A percentile compares a stretch with the other conserved stretches of the same genome.
Conservation (phyloP, 1,140 invertebrate genomes). For the Camponotus pennsylvanicus region DNA sequence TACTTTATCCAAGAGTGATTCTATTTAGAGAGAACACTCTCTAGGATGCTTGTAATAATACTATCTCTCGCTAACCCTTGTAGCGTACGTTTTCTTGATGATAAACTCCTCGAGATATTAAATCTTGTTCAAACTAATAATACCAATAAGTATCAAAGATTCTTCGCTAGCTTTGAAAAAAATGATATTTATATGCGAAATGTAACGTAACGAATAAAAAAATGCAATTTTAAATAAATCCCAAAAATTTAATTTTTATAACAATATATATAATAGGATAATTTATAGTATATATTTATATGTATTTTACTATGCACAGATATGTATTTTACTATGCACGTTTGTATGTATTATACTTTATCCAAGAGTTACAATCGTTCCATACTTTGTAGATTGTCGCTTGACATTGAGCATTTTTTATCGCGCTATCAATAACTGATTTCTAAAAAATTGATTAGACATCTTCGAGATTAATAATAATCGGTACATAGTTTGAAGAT, state of each 20-base stretch:
- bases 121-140: background rate
- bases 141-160: background rate
- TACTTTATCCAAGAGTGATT: background rate
- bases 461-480: background rate
- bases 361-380: background rate
- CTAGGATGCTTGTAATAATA: conserved; percentile 43
- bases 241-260: background rate
- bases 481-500: background rate
- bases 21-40: conserved; percentile 22
- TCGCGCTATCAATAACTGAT: background rate
- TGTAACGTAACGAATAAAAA: background rate
- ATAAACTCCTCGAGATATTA: background rate
- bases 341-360: background rate
- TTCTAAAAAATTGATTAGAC: conserved; percentile 13
- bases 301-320: background rate
- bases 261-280: background rate
- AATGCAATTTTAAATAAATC: background rate
- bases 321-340: background rate
- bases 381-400: conserved; percentile 1
- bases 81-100: background rate
- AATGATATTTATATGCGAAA: background rate
- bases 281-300: background rate
- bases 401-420: conserved; percentile 24
- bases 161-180: background rate
- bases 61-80: conserved; percentile 13